Conservation (phyloP, 2,888 invertebrate genomes). For the Chrysolina americana region DNA sequence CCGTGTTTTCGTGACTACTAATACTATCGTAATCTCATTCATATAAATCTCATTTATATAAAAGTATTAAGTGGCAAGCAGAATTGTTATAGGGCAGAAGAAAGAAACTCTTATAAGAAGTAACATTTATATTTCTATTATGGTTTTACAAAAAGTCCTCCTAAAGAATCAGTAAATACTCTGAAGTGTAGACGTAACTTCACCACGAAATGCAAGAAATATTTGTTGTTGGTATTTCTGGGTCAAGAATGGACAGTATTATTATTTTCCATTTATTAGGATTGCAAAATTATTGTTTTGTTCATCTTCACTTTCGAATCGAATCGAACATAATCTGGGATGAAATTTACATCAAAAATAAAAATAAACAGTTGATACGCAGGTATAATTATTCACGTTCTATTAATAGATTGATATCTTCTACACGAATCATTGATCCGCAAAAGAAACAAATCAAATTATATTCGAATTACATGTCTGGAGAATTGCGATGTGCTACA, state of each 20-base stretch:
- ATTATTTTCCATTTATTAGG: slow-evolving; percentile 6
- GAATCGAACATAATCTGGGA: slow-evolving; percentile 35
- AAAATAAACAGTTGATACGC: slow-evolving; percentile 29
- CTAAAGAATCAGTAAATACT: too few species aligned
- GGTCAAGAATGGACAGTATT: not conserved
- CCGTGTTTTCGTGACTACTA: too few species aligned
- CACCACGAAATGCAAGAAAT: not conserved
- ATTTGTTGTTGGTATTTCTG: slow-evolving; percentile 6
- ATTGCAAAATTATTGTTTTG: slow-evolving; percentile 16
- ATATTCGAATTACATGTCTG: slow-evolving; percentile 1
- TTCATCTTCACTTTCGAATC: slow-evolving; percentile 36
- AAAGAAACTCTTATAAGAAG: too few species aligned
- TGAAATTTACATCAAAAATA: slow-evolving; percentile 43
- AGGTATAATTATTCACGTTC: slow-evolving; percentile 41
- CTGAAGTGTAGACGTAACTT: too few species aligned
- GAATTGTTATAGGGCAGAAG: too few species aligned
- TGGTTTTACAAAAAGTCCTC: too few species aligned
- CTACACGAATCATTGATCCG: slow-evolving; percentile 20
- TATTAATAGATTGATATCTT: slow-evolving; percentile 37
- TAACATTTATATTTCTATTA: too few species aligned
- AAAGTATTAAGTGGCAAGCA: too few species aligned
- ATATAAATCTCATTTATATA: too few species aligned
- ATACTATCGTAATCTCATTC: too few species aligned
- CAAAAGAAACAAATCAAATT: slow-evolving; percentile 10
- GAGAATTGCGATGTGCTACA: not conserved